Evolutionary conservation across 2,888 invertebrate genomes (phyloP), one percentile per base, ranked within the genome.

Genomic region (Belgica antarctica): DNA sequence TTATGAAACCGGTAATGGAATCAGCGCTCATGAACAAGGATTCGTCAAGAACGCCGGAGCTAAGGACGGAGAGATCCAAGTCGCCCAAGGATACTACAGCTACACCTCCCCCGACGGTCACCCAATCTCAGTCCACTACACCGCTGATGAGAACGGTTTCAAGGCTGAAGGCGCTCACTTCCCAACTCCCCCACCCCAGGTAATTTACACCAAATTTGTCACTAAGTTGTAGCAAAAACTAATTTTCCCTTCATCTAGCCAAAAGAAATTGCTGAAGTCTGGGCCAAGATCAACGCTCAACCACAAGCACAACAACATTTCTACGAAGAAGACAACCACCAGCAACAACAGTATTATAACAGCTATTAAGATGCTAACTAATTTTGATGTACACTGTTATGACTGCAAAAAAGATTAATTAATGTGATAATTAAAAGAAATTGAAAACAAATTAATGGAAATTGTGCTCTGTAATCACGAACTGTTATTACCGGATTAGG

Each of bases 101-200:
- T 90, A 89, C 81, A 88, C 86, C 46, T 87, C 88, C 57, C 88
- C 88, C n/a, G 89, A 90, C 75, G 89, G 89, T 28, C 79, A 85
- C 71, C 83, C 85, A 1, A 85, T 87, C 74, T 78, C 82, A 15
- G 73, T 89, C 34, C 83, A 82, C 34, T 90, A 89, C 81, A 81
- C 84, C 63, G 89, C 89, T 75, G 89, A 89, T 75, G 89, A 89
- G 77, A 85, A 88, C 75, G 89, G 89, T 77, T 83, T 83, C 74
- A 31, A 41, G 27, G 63, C 34, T n/a, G 15, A 65, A 19, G 90
- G 91, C 36, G 88, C 86, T 62, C 90, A 91, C 78, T 80, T 91
- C 57, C 91, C 91, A 12, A 91, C 90, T 7, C 89, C 91, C 2
- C 91, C 90, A n/a, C 89, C 91, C 19, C 87, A 90, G n/a, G n/a